Conservation (phyloP, 2,797 vertebrate species). For the Micropoecilia bifurca region DNA sequence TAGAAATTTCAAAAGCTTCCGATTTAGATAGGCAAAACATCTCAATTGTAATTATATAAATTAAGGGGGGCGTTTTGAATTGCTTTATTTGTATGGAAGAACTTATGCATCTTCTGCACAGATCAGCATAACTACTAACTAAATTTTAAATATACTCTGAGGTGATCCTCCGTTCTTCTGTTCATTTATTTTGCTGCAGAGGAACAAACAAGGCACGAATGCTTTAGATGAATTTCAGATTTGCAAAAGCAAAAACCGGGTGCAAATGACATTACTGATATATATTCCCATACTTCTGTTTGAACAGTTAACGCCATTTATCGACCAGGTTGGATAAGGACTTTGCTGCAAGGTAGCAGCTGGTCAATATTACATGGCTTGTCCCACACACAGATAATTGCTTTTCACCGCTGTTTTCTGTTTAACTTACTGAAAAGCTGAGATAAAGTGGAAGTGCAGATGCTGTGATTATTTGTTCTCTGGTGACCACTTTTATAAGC, state of each 20-base stretch:
- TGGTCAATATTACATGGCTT: slow-evolving; percentile 17
- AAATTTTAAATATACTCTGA: not conserved
- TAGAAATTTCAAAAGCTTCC: not conserved
- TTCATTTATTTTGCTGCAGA: not conserved
- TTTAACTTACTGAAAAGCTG: slow-evolving; percentile 32
- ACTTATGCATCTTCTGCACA: no score
- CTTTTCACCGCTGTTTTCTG: slow-evolving; percentile 29
- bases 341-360: slow-evolving; percentile 14
- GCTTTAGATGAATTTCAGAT: not conserved
- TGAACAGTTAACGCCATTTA: slow-evolving; percentile 1
- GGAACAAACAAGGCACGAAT: not conserved
- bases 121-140: not conserved
- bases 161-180: not conserved
- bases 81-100: not conserved
- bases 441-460: slow-evolving; percentile 14
- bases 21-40: slow-evolving; percentile 14
- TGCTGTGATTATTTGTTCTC: slow-evolving; percentile 54
- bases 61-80: slow-evolving; percentile 8
- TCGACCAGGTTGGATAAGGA: slow-evolving; percentile 9
- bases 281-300: slow-evolving; percentile 4
- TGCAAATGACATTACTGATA: not conserved
- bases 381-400: slow-evolving; percentile 18
- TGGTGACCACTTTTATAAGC: slow-evolving; percentile 48
- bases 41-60: not conserved
- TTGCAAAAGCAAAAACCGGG: not conserved